Base-by-base conservation (phyloP, 2,113 vertebrate genomes). In the Apteryx mantelli region DNA sequence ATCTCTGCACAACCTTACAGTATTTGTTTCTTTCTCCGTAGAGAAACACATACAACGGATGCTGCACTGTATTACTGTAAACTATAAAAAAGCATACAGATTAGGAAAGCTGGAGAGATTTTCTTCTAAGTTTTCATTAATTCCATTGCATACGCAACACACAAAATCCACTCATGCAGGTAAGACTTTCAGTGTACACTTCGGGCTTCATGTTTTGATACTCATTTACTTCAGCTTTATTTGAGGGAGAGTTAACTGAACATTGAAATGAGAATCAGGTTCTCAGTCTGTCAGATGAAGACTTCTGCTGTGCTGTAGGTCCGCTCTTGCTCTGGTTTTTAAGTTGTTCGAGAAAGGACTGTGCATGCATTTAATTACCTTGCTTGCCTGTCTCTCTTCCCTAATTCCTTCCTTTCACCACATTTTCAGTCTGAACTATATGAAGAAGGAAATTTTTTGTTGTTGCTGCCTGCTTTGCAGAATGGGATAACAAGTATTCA, bases 401-500 rank as follows among this genome's bases (percentile, higher is more conserved):
- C 48, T 79, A 19, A 38, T 28, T 44, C 30, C 36, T 64, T 21
- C 32, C 4, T 66, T 70, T 91, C 63, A 26, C 81, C 83, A 94
- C 71, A 74, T 95, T 55, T 88, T 90, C 78, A 89, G 96, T 65
- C 88, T 28, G 52, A 28, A 53, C 52, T 44, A 96, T 87, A 82
- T 89, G 86, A 50, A 88, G 71, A 64, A 81, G 93, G 60, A 94
- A 88, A 73, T 88, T 96, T 95, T 80, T 86, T 66, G 53, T 64
- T 89, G 71, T 87, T 66, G 2, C 53, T 55, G 63, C 63, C 16
- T 91, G 78, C 84, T 95, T 90, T 97, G 91, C 94, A 70, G 64
- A 65, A 76, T 70, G 90, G 86, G 73, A 87, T 89, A 96, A 92
- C 89, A 95, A 96, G 77, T 71, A 86, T 32, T 94, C 68, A 13